These are phyloP conservation scores for Timema podura DNA, from an alignment of 2,888 invertebrate genomes.

Conservation along the genomic window DNA sequence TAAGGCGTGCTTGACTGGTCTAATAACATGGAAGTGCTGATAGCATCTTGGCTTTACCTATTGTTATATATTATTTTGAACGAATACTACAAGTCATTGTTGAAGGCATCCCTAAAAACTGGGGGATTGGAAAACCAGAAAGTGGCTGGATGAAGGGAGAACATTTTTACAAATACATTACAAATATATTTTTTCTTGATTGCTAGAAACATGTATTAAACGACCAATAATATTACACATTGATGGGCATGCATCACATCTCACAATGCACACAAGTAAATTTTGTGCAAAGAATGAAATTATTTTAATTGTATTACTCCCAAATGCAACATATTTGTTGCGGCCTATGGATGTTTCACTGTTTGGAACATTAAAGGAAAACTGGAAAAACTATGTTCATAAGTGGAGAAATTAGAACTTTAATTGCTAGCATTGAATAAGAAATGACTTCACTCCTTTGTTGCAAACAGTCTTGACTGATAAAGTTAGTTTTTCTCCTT, in stretches of 20 bases:
- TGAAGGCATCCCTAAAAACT: conserved; percentile 28
- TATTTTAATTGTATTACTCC: conserved; percentile 39
- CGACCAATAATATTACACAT: conserved; percentile 34
- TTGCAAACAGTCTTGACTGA: neutral
- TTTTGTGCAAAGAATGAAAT: conserved; percentile 42
- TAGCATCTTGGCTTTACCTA: conserved; percentile 32
- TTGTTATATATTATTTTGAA: conserved; percentile 31
- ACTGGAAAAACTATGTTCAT: conserved; percentile 38
- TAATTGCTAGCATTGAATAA: conserved; percentile 27
- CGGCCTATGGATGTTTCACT: conserved; percentile 43
- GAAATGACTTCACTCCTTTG: conserved; percentile 36
- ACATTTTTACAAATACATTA: conserved; percentile 31
- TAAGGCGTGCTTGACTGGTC: conserved; percentile 37
- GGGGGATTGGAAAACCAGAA: conserved; percentile 31
- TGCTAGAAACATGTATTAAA: conserved; percentile 32
- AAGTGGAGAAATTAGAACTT: conserved; percentile 36
- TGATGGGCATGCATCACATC: conserved; percentile 33
- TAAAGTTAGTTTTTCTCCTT: neutral
- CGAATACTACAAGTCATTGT: conserved; percentile 31
- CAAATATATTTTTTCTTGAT: conserved; percentile 33
- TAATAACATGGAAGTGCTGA: conserved; percentile 37
- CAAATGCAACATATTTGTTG: conserved; percentile 43
- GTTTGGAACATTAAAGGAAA: conserved; percentile 39
- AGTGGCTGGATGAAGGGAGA: conserved; percentile 33
- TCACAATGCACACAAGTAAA: conserved; percentile 40